phyloP scores from a whole-genome alignment of 2,797 vertebrate genomes.

The Anas flavirostris region DNA sequence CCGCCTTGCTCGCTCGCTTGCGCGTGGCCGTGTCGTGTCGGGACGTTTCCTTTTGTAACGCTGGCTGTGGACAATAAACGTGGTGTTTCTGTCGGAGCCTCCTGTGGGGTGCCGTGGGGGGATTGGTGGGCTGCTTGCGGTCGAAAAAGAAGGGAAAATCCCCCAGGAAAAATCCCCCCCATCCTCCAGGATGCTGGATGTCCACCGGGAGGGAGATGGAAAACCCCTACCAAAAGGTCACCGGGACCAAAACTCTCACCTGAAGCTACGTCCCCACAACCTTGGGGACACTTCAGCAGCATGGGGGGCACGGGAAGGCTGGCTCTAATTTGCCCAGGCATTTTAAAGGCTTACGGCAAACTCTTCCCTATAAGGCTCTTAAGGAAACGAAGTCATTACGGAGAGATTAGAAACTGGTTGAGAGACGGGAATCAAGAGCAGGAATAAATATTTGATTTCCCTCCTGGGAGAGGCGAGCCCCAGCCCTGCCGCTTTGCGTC shows the following conservation, averaged over 20 bases:
- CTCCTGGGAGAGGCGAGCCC: neutral
- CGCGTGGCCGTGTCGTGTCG: neutral
- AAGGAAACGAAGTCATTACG: neutral
- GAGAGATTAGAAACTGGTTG: neutral
- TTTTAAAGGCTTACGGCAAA: conserved; percentile 27
- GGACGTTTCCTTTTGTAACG: conserved; percentile 80
- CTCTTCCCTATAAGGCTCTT: neutral
- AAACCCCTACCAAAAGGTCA: neutral
- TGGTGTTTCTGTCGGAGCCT: conserved; percentile 73
- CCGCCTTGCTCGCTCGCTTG: neutral
- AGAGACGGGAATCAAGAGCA: conserved; percentile 17
- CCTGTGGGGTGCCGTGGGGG: rapidly evolving
- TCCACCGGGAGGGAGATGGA: neutral
- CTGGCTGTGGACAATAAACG: conserved; percentile 81
- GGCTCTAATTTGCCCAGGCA: neutral
- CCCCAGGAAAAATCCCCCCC: neutral
- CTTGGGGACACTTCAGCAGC: neutral
- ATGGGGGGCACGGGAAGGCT: neutral
- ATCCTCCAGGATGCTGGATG: neutral
- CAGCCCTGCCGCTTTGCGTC: neutral
- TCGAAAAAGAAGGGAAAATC: neutral
- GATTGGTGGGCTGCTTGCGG: too few species aligned
- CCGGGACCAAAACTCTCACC: neutral
- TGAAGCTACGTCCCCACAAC: neutral
- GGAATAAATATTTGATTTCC: conserved; percentile 66